Base-by-base conservation (phyloP, 2,888 invertebrate species). In the Epinotia demarniana region DNA sequence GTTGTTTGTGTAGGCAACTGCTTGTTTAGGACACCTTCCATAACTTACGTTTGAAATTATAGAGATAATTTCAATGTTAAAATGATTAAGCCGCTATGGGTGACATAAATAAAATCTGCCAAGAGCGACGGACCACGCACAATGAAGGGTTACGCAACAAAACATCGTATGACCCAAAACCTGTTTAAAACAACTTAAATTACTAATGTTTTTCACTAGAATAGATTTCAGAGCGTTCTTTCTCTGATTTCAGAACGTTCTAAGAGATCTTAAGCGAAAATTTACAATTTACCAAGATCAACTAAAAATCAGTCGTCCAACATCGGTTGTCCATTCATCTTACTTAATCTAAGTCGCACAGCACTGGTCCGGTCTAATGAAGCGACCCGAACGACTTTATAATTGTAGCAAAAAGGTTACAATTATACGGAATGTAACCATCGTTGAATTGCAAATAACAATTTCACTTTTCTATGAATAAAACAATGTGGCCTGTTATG, bases 381-480 rank as follows among this genome's bases (percentile, higher is more conserved):
- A 79, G 80, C 80, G 79, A 62, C 64, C 70, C 71, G 78, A 79
- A 81, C 78, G 78, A 78, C 78, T 78, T 77, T 78, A 76, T 82
- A 82, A 84, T 83, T 81, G 78, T 79, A 75, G 80, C 80, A 83
- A 83, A 83, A 84, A 83, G 53, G 46, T 55, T 43, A 77, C 73
- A 57, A 80, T 78, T 81, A 79, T 79, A 78, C 78, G 72, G 75
- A 76, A 74, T 76, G 76, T 76, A 64, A 79, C 72, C 74, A 76
- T 78, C 75, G 77, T 81, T 82, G 82, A 81, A 82, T 83, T 80
- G 78, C 78, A 76, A 81, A 83, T 80, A 76, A 71, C 60, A 79
- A 78, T 82, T 84, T 83, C 83, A 82, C 82, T 84, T 75, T 78
- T 68, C 64, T 78, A 76, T 80, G 79, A 75, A 77, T 79, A 78